A percentile compares a stretch with the other conserved stretches of the same genome.
Conservation (phyloP, 2,888 invertebrate species). For the Diarsia rubi region DNA sequence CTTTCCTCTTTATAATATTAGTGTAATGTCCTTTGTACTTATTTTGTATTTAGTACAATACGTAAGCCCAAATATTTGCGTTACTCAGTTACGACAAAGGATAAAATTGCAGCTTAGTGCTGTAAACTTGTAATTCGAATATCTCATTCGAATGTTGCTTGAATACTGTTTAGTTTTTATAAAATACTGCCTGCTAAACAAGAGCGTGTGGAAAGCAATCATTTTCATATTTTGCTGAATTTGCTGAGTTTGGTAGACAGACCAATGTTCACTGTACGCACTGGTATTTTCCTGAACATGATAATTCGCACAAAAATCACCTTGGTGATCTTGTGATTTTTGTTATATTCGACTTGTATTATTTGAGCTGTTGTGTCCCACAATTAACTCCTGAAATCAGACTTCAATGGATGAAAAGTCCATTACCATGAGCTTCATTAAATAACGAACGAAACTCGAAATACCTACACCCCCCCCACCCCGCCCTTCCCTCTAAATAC, state of each 20-base stretch:
- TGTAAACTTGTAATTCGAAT: constrained; percentile 8
- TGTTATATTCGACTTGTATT: not conserved
- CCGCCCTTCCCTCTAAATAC: no score
- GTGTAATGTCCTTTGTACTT: not conserved
- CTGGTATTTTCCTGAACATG: not conserved
- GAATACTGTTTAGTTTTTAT: not conserved
- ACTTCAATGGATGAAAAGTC: not conserved
- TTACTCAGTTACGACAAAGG: constrained; percentile 6
- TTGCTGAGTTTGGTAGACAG: not conserved
- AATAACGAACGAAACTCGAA: not conserved
- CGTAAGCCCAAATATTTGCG: not conserved
- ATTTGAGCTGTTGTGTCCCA: no score
- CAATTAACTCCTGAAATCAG: no score
- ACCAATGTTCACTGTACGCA: constrained; percentile 9
- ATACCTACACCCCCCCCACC: no score
- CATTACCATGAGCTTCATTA: not conserved
- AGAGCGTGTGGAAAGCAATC: not conserved
- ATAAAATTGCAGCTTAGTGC: constrained; percentile 12
- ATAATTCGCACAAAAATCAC: not conserved
- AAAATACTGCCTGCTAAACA: not conserved
- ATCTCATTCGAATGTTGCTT: constrained; percentile 16
- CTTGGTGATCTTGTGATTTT: not conserved
- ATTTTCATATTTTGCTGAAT: constrained; percentile 20
- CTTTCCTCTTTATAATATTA: no score
- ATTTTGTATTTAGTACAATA: not conserved